Evolutionary conservation across 2,888 invertebrate genomes (phyloP).

Genomic region (Dysmachus trigonus): DNA sequence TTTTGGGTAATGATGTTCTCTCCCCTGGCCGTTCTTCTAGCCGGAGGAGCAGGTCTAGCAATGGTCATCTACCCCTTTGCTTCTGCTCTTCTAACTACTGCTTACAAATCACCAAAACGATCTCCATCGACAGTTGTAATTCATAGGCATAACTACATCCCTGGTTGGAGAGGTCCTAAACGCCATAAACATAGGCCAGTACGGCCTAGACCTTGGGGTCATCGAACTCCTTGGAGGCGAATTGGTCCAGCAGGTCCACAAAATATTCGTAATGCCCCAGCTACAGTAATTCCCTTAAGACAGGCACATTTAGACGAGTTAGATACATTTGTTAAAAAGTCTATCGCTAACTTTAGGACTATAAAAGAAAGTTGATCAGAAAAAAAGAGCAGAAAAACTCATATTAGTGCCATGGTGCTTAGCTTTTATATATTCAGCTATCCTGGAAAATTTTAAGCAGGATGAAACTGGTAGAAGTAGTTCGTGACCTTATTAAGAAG

Average conservation of each 20-base stretch:
- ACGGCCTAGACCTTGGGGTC: not conserved
- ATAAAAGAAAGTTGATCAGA: not conserved
- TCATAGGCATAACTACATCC: slow-evolving; percentile 45
- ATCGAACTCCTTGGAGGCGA: not conserved
- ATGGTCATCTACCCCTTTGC: slow-evolving; percentile 73
- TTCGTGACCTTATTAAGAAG: not conserved
- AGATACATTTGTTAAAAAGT: not conserved
- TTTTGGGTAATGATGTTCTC: slow-evolving; percentile 71
- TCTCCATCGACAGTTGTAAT: slow-evolving; percentile 41
- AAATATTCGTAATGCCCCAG: not conserved
- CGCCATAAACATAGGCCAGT: not conserved
- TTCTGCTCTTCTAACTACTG: slow-evolving; percentile 64
- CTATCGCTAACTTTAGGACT: slow-evolving; percentile 3
- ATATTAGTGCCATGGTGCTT: slow-evolving; percentile 21
- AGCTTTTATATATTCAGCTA: not conserved
- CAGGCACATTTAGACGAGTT: not conserved
- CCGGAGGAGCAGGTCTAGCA: slow-evolving; percentile 70
- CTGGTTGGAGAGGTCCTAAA: slow-evolving; percentile 2
- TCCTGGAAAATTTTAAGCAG: not conserved
- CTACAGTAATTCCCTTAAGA: not conserved
- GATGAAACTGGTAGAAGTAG: not conserved
- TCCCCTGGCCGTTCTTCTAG: slow-evolving; percentile 71
- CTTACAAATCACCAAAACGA: not conserved
- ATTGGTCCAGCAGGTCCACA: not conserved
- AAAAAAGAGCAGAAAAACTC: not conserved